Base-by-base conservation (phyloP, 2,113 vertebrate species). In the Percina caprodes region DNA sequence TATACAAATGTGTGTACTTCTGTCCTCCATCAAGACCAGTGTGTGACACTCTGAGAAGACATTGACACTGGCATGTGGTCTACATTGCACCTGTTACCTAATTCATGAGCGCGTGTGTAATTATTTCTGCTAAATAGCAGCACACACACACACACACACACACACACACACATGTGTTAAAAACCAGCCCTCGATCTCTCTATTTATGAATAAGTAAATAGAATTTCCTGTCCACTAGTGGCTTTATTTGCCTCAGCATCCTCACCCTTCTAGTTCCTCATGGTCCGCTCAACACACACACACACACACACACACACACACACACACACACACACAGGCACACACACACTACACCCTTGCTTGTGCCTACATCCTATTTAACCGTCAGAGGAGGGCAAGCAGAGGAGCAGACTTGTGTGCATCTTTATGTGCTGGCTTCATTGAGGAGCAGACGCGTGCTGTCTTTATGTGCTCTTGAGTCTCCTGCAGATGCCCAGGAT, bases 291-390 rank as follows among this genome's bases (percentile, higher is more conserved):
- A 52, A 83, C 67, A 52, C 30, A 7, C 62, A 74, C n/a, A n/a
- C n/a, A n/a, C n/a, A n/a, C n/a, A n/a, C n/a, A n/a, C n/a, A n/a
- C n/a, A n/a, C n/a, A n/a, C n/a, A n/a, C n/a, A n/a, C n/a, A n/a
- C n/a, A n/a, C n/a, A n/a, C 62, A 62, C 60, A 39, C n/a, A 77
- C 74, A 75, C 30, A n/a, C n/a, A n/a, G n/a, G n/a, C n/a, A n/a
- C n/a, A n/a, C n/a, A n/a, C n/a, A n/a, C n/a, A n/a, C n/a, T n/a
- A n/a, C n/a, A n/a, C n/a, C n/a, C n/a, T n/a, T n/a, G n/a, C n/a
- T n/a, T n/a, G n/a, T n/a, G n/a, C n/a, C n/a, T 74, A 82, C 88
- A 51, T 90, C 82, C 94, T 94, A 94, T 18, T 69, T 93, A 95
- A 94, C 66, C 61, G 77, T 83, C 46, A 74, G 81, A 91, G 82